Conservation (phyloP, 1,140 invertebrate genomes). For the Drosophila carrolli region DNA sequence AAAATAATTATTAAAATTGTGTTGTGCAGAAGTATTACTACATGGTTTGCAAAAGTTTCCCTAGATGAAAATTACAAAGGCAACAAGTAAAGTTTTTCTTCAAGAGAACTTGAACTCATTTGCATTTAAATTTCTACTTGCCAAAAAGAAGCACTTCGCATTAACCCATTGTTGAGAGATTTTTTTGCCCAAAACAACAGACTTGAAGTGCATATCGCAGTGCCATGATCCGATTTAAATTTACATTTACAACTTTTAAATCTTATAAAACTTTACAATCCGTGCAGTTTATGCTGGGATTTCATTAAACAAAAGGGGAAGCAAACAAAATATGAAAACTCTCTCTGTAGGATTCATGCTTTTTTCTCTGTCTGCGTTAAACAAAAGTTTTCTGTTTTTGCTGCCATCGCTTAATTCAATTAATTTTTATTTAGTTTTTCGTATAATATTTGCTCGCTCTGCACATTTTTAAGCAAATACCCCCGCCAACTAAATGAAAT, state of each 20-base stretch:
- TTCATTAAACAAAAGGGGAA: slow-evolving; percentile 58
- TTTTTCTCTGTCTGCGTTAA: slow-evolving; percentile 58
- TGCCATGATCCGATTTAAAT: slow-evolving; percentile 52
- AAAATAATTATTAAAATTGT: slow-evolving; percentile 32
- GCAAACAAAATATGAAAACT: slow-evolving; percentile 54
- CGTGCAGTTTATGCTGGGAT: slow-evolving; percentile 56
- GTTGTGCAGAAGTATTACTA: slow-evolving; percentile 4
- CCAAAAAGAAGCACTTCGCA: slow-evolving; percentile 8
- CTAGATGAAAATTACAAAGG: slow-evolving; percentile 26
- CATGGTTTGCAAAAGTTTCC: slow-evolving; percentile 5
- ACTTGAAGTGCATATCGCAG: slow-evolving; percentile 31
- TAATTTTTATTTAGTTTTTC: slow-evolving; percentile 82
- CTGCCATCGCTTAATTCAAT: slow-evolving; percentile 75
- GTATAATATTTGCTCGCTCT: slow-evolving; percentile 77
- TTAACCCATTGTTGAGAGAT: slow-evolving; percentile 36
- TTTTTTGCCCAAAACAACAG: slow-evolving; percentile 19
- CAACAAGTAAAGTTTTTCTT: slow-evolving; percentile 29
- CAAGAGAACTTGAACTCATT: slow-evolving; percentile 22
- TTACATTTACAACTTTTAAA: slow-evolving; percentile 65
- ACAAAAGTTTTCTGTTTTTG: slow-evolving; percentile 57
- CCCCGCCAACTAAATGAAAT: slow-evolving; percentile 74
- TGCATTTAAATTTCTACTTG: slow-evolving; percentile 40
- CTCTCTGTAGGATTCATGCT: slow-evolving; percentile 28
- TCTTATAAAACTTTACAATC: slow-evolving; percentile 68
- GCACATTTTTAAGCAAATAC: slow-evolving; percentile 80